Percentiles rank a stretch among this genome's conserved stretches.
phyloP scores from a whole-genome alignment of 2,113 vertebrate species.

The Baryphthengus martii region DNA sequence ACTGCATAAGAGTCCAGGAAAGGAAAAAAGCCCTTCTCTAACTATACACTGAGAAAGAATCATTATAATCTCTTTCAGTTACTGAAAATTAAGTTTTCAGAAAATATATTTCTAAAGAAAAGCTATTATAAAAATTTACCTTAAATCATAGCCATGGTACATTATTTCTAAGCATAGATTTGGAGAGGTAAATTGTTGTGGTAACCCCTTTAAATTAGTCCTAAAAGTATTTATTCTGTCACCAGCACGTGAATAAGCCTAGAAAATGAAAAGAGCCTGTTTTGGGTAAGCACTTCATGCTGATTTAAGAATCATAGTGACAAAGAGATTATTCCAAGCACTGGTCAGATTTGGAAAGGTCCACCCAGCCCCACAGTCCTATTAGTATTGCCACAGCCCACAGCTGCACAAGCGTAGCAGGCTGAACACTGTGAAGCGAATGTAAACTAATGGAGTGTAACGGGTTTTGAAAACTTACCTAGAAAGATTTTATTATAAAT shows the following conservation, averaged over 20 bases:
- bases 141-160: neutral
- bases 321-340: neutral
- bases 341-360: neutral
- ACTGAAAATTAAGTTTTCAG: neutral
- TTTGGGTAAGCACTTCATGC: neutral
- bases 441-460: neutral
- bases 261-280: neutral
- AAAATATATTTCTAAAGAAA: neutral
- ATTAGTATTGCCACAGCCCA: neutral
- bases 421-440: neutral
- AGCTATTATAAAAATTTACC: neutral
- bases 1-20: neutral
- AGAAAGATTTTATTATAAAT: neutral
- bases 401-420: neutral
- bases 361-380: neutral
- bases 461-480: neutral
- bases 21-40: neutral
- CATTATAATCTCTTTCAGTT: neutral
- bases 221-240: neutral
- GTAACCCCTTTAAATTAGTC: neutral
- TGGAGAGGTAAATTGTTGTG: neutral
- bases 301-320: neutral
- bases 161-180: neutral
- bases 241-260: neutral
- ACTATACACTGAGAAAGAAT: neutral